These are phyloP conservation scores for Luffia ferchaultella DNA, from an alignment of 2,888 invertebrate genomes.

Conservation along the genomic window DNA sequence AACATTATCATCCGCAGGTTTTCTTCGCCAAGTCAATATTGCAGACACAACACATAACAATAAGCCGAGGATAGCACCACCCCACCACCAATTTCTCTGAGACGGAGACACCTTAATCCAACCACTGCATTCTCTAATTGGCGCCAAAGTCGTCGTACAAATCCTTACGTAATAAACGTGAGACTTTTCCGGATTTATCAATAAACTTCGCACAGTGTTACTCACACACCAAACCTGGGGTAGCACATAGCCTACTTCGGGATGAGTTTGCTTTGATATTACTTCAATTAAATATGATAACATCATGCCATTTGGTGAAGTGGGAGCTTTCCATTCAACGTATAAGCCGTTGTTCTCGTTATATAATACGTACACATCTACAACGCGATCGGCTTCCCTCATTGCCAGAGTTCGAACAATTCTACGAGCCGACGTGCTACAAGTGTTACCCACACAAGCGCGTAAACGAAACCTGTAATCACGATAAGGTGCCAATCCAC, in stretches of 20 bases:
- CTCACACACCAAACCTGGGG: constrained; percentile 35
- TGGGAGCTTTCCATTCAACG: constrained; percentile 40
- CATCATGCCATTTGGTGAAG: constrained; percentile 40
- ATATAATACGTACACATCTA: constrained; percentile 18
- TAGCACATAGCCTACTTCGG: constrained; percentile 21
- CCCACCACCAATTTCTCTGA: background rate
- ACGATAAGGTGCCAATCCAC: constrained; percentile 40
- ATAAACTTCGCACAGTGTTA: background rate
- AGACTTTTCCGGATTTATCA: constrained; percentile 20
- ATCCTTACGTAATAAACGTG: constrained; percentile 26
- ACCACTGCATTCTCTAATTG: constrained; percentile 23
- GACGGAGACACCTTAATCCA: constrained; percentile 15
- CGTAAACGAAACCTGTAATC: constrained; percentile 46
- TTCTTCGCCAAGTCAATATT: background rate
- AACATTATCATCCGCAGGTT: background rate
- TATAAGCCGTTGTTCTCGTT: constrained; percentile 25
- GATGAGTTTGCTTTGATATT: constrained; percentile 24
- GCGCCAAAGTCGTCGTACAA: constrained; percentile 28
- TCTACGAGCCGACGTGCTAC: constrained; percentile 38
- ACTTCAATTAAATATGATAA: constrained; percentile 43
- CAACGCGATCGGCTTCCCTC: constrained; percentile 32
- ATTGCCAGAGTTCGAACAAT: constrained; percentile 36
- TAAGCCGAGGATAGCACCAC: background rate
- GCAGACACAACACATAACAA: background rate
- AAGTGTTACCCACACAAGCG: constrained; percentile 31